Conservation (phyloP, 2,113 vertebrate genomes). For the Sorex fumeus region DNA sequence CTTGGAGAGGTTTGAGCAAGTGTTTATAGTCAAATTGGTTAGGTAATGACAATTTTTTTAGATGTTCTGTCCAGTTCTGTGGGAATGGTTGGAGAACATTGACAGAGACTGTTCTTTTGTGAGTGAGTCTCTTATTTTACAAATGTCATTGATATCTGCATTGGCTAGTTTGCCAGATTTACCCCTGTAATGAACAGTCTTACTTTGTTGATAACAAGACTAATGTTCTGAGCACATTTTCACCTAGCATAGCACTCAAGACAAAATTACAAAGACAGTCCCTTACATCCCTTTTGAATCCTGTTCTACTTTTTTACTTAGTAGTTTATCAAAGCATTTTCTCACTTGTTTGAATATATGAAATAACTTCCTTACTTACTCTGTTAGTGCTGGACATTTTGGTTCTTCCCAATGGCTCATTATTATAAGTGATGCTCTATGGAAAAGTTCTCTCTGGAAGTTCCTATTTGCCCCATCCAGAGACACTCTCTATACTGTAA, state of each 20-base stretch:
- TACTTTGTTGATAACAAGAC: not conserved
- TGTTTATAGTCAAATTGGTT: not conserved
- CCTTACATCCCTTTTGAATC: not conserved
- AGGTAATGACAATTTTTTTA: not conserved
- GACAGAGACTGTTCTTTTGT: not conserved
- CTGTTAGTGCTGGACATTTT: not conserved
- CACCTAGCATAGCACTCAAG: constrained; percentile 1
- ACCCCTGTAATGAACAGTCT: not conserved
- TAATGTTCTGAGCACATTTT: constrained; percentile 10
- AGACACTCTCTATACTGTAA: not conserved
- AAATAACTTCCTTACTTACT: constrained; percentile 35
- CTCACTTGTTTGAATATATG: not conserved
- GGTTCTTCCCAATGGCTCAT: constrained; percentile 3
- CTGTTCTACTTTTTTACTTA: constrained; percentile 30
- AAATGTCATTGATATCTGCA: not conserved
- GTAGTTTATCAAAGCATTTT: constrained; percentile 7
- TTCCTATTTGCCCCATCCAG: not conserved
- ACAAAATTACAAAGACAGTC: constrained; percentile 43
- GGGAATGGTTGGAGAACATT: not conserved
- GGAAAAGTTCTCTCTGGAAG: not conserved
- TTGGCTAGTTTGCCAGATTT: not conserved
- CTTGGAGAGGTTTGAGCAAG: not conserved
- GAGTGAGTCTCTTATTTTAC: not conserved
- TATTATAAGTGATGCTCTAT: not conserved
- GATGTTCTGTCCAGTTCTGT: not conserved